Percentiles rank a stretch among this genome's conserved stretches.
Conservation (phyloP, 2,888 invertebrate species). For the Polia nebulosa region DNA sequence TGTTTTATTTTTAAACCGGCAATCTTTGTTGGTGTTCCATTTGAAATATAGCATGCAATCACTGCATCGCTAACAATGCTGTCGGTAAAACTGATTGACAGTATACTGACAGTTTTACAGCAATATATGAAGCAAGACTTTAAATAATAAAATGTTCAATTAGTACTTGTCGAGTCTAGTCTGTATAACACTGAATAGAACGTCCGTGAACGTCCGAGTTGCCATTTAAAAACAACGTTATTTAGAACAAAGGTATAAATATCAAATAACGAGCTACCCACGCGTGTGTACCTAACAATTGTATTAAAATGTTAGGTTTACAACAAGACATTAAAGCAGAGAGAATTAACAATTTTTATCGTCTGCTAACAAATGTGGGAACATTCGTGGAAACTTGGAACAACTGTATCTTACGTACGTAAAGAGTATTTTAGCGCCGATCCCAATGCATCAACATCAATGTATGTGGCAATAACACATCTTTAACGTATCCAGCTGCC, state of each 20-base stretch:
- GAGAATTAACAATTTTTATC: conserved; percentile 28
- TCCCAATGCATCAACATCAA: conserved; percentile 39
- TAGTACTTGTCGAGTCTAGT: not conserved
- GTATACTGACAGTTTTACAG: conserved; percentile 35
- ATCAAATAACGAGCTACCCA: conserved; percentile 17
- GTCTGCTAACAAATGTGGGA: conserved; percentile 18
- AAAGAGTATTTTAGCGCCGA: conserved; percentile 37
- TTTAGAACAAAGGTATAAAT: conserved; percentile 20
- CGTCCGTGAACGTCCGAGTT: not conserved
- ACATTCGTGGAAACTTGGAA: conserved; percentile 17
- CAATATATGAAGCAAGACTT: not conserved
- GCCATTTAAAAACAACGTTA: conserved; percentile 2
- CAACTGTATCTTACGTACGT: not conserved
- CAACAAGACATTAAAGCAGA: conserved; percentile 28
- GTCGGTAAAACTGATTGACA: conserved; percentile 21
- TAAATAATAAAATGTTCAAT: not conserved
- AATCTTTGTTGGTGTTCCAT: conserved; percentile 15
- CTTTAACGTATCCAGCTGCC: conserved; percentile 72
- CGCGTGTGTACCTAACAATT: conserved; percentile 18
- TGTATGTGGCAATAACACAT: conserved; percentile 56
- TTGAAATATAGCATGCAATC: conserved; percentile 35
- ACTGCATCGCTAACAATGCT: conserved; percentile 7
- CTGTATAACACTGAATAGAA: not conserved
- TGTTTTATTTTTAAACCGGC: conserved; percentile 50
- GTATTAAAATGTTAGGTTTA: conserved; percentile 31